Evolutionary conservation across 1,140 invertebrate genomes (phyloP), one percentile per base, ranked within the genome.

Genomic region (Galendromus occidentalis): DNA sequence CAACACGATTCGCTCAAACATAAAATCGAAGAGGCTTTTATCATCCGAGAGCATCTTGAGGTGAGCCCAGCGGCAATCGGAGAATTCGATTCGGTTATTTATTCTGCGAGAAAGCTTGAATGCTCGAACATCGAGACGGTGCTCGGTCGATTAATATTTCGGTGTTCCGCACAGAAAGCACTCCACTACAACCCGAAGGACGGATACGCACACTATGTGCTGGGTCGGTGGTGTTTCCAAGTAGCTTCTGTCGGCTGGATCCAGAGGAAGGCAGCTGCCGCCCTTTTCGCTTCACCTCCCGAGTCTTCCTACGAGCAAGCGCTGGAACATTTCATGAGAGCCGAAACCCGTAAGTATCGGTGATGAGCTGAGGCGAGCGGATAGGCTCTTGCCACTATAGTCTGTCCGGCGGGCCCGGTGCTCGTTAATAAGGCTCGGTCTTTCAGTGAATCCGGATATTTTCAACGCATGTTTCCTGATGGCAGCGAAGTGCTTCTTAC

Each of bases 211-310:
- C 51, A 59, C 22, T 59, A 59, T 9, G 22, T 59, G 12, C 51
- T 59, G 17, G 51, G 51, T 4, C 25, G 33, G 22, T 59, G 51
- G 51, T 59, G 51, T 33, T 59, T 20, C 22, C 51, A 59, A 9
- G 51, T 59, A 25, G 78, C 82, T 42, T 76, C 74, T 69, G 74
- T 86, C 64, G 78, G 79, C 17, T 86, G 84, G 84, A 69, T 85
- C 42, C 83, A 88, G 72, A 79, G 82, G 68, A 85, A 85, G 75
- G 79, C 85, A 33, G 86, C 85, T 17, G 73, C 81, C 25, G 80
- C 85, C 14, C 73, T 88, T 18, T 86, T 83, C 77, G 81, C 80
- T 7, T 79, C 82, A 65, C 79, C 83, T 44, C 85, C 85, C 33
- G 77, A 74, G 68, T 78, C 80, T 2, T 82, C 81, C 0, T 80